Evolutionary conservation across 2,113 vertebrate species (phyloP).

Genomic region (Dascyllus trimaculatus): DNA sequence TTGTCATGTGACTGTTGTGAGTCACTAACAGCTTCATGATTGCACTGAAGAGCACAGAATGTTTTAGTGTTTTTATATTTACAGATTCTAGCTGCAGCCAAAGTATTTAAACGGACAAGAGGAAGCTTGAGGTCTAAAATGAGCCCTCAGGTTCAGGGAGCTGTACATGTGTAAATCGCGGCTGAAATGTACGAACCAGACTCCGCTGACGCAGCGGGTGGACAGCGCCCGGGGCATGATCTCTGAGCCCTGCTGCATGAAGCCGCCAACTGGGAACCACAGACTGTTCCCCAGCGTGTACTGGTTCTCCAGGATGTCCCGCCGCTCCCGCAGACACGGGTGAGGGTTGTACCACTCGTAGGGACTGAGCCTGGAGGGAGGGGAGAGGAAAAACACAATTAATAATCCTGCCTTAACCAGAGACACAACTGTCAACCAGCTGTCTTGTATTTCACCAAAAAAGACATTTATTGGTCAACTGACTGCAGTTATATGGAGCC

Average conservation of each 20-base stretch:
- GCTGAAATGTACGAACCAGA: conserved; percentile 87
- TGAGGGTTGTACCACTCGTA: conserved; percentile 97
- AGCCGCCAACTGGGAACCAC: conserved; percentile 95
- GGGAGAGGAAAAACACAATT: not conserved
- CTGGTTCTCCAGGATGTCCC: conserved; percentile 92
- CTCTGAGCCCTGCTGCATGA: conserved; percentile 97
- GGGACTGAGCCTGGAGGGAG: conserved; percentile 87
- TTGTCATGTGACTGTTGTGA: too few species aligned
- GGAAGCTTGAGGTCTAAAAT: too few species aligned
- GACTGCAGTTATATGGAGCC: not conserved
- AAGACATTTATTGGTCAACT: not conserved
- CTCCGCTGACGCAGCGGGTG: conserved; percentile 94
- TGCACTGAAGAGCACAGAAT: too few species aligned
- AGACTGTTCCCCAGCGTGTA: conserved; percentile 95
- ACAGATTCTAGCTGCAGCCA: too few species aligned
- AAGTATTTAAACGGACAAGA: too few species aligned
- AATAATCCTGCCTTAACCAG: not conserved
- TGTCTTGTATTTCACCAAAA: not conserved
- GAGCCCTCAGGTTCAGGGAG: too few species aligned
- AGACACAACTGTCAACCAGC: not conserved
- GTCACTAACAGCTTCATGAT: too few species aligned
- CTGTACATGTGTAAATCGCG: not conserved
- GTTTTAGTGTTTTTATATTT: too few species aligned
- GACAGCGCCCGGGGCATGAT: conserved; percentile 93
- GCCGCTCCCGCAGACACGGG: conserved; percentile 89